A percentile compares a stretch with the other conserved stretches of the same genome.
Evolutionary conservation across 2,113 vertebrate genomes (phyloP).

Genomic region (Sus scrofa): T2T-Sscrofa CM000814.6:120455001-120455500

Average conservation of each 20-base stretch:
- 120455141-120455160: neutral
- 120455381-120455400: too few species aligned
- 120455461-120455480: neutral
- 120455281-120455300: neutral
- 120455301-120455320: too few species aligned
- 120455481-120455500: neutral
- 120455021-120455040: constrained; percentile 23
- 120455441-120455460: neutral
- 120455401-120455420: too few species aligned
- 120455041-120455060: neutral
- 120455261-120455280: neutral
- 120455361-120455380: too few species aligned
- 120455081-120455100: neutral
- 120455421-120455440: too few species aligned
- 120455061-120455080: neutral
- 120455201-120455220: constrained; percentile 21
- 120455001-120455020: neutral
- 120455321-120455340: too few species aligned
- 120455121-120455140: neutral
- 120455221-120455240: neutral
- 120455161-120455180: neutral
- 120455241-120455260: neutral
- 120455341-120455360: too few species aligned
- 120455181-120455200: neutral
- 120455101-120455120: neutral